These are phyloP conservation scores for Amblyraja radiata DNA, from an alignment of 2,797 vertebrate genomes.

Conservation along the genomic window DNA sequence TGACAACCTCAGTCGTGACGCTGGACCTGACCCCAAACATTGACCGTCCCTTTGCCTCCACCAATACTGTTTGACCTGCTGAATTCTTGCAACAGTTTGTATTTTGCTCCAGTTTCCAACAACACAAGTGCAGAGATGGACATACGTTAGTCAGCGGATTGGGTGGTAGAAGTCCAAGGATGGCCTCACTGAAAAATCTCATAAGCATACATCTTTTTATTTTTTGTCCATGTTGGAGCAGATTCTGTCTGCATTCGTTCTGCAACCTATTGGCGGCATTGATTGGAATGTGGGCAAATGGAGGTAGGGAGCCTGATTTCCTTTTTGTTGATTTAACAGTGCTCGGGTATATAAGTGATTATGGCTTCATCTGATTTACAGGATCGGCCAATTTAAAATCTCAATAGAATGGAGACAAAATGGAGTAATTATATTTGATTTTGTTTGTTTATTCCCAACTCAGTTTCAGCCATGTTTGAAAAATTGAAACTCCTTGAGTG, in stretches of 20 bases:
- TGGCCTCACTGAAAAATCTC: not conserved
- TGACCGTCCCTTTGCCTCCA: too few species aligned
- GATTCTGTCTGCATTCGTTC: too few species aligned
- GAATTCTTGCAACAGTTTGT: too few species aligned
- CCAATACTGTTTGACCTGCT: too few species aligned
- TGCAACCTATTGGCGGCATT: too few species aligned
- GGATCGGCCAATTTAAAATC: not conserved
- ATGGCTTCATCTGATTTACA: not conserved
- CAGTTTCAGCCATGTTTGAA: not conserved
- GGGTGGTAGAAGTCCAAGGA: not conserved
- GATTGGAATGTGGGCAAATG: too few species aligned
- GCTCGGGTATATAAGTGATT: not conserved
- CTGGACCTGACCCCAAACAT: too few species aligned
- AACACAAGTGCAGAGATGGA: not conserved
- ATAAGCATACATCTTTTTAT: not conserved
- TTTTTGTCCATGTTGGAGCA: not conserved
- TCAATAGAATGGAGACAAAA: not conserved
- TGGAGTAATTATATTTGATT: not conserved
- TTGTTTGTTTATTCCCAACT: not conserved
- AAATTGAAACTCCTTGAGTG: not conserved
- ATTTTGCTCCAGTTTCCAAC: too few species aligned
- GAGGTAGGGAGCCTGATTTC: not conserved
- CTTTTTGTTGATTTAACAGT: not conserved
- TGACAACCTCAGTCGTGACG: too few species aligned
- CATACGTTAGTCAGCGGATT: not conserved